Percentiles rank a stretch among this genome's conserved stretches.
Evolutionary conservation across 2,888 invertebrate species (phyloP).

Genomic region (Yponomeuta cagnagella): DNA sequence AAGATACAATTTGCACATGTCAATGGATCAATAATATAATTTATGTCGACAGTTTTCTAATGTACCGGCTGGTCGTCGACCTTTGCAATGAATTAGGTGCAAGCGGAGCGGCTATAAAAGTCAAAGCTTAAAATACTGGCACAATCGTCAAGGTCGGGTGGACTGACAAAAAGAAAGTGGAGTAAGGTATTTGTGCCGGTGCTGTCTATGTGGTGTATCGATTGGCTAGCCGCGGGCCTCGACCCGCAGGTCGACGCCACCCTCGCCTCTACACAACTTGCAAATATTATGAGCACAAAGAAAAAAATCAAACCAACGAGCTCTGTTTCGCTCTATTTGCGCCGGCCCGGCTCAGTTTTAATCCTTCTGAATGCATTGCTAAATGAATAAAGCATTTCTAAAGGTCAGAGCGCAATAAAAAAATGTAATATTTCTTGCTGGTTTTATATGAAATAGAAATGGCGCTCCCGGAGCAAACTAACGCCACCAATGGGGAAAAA

Average conservation of each 20-base stretch:
- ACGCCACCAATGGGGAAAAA: too few species aligned
- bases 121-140: neutral
- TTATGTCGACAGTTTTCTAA: neutral
- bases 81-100: neutral
- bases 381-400: neutral
- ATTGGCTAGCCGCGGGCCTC: constrained; percentile 37
- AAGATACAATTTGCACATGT: too few species aligned
- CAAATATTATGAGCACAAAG: constrained; percentile 40
- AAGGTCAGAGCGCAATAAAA: neutral
- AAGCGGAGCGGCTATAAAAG: neutral
- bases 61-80: neutral
- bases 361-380: neutral
- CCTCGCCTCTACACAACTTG: constrained; percentile 27
- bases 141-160: neutral
- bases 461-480: too few species aligned
- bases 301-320: constrained; percentile 22
- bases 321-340: neutral
- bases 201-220: constrained; percentile 36
- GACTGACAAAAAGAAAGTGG: constrained; percentile 5
- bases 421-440: neutral
- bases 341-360: neutral
- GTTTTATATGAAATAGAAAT: neutral
- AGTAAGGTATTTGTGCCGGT: neutral
- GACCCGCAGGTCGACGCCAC: constrained; percentile 35
- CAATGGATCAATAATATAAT: too few species aligned